Evolutionary conservation across 35 echinoderm and acorn worm genomes (phyloP).

Genomic region (Holothuria glaberrima): DNA sequence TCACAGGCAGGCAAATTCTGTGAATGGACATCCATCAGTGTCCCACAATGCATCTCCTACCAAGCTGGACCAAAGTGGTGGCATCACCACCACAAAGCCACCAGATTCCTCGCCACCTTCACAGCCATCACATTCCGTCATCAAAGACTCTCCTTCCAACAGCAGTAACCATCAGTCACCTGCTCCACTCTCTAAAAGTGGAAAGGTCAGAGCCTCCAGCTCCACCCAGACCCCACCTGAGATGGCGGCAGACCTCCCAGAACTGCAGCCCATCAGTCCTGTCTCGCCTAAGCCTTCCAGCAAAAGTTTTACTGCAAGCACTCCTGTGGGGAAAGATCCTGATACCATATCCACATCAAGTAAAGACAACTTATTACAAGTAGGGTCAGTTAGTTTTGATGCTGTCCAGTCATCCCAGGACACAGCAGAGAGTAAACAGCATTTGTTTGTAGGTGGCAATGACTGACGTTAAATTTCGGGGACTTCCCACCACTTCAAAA

Average conservation of each 20-base stretch:
- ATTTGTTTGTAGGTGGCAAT: constrained; percentile 29
- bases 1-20: constrained; percentile 7
- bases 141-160: constrained; percentile 8
- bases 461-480: neutral
- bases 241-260: constrained; percentile 53
- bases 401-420: constrained; percentile 52
- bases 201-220: constrained; percentile 42
- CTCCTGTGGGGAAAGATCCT: neutral
- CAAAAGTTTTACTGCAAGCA: neutral
- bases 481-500: neutral
- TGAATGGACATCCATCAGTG: neutral
- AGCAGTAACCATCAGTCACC: constrained; percentile 36
- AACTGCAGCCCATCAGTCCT: constrained; percentile 30
- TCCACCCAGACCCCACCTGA: constrained; percentile 61
- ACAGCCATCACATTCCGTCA: neutral
- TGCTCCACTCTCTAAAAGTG: constrained; percentile 21
- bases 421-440: neutral
- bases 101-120: neutral
- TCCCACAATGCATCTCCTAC: neutral
- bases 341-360: neutral
- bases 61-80: neutral
- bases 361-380: constrained; percentile 50
- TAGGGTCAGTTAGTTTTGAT: constrained; percentile 52
- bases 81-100: neutral
- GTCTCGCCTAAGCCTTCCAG: constrained; percentile 37